Base-by-base conservation (phyloP, 2,113 vertebrate genomes). In the Amphiprion percula region DNA sequence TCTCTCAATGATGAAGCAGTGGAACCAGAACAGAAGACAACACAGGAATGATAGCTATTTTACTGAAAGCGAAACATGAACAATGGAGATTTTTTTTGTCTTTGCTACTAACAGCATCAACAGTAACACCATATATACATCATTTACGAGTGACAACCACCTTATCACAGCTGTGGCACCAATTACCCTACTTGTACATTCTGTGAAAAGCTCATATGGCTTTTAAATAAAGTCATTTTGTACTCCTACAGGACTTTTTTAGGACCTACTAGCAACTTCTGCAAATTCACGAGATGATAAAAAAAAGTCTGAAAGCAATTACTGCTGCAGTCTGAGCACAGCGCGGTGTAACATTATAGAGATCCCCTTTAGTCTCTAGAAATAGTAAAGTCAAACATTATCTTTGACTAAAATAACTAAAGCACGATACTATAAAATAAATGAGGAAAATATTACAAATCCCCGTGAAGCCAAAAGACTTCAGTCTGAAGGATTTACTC, bases 391-490 rank as follows among this genome's bases (percentile, higher is more conserved):
- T 37, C 1, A 3, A 80, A 74, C 44, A 49, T 71, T 85, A 79
- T 83, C 79, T 69, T 54, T 52, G 72, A 78, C 58, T 75, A 66
- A 86, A 88, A 78, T 82, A 86, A 76, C 71, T 55, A 79, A 85
- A 67, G 71, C 61, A 44, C 61, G 62, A 75, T 83, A 83, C 87
- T 75, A 54, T 77, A 82, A 85, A 88, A 82, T 80, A 71, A 88
- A 81, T 74, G 44, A 87, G 56, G 52, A 83, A 82, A 88, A 83
- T 85, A 84, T 87, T 85, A 84, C 80, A 87, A 90, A 80, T 84
- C 78, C 80, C 65, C 9, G 12, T 21, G 82, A 84, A 79, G 84
- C 79, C 62, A 70, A 67, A 74, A 77, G 69, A 80, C 65, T 82
- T 67, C 14, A 85, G 75, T 82, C 49, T 85, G 49, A 75, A 68